Percentiles rank a stretch among this genome's conserved stretches.
These are phyloP conservation scores for Dioctria rufipes DNA, from an alignment of 2,888 invertebrate genomes.

Conservation along the genomic window DNA sequence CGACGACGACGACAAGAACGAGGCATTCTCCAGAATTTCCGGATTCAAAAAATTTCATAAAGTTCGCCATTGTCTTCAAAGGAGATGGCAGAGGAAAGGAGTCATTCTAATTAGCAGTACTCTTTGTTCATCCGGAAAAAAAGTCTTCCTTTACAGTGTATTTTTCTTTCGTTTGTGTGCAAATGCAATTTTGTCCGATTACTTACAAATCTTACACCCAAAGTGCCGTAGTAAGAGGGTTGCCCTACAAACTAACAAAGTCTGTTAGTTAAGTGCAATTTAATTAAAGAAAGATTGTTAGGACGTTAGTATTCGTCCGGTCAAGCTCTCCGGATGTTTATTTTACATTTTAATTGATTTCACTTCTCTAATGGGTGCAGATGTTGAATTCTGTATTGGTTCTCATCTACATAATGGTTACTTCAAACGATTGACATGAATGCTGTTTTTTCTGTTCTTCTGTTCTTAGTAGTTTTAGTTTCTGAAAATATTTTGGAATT, in stretches of 20 bases:
- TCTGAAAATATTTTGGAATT: too few species aligned
- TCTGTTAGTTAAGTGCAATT: background rate
- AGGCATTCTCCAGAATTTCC: too few species aligned
- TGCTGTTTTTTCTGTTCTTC: too few species aligned
- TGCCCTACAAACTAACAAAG: background rate
- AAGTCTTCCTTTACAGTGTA: background rate
- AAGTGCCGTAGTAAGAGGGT: background rate
- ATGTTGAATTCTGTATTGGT: too few species aligned
- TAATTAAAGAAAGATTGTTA: background rate
- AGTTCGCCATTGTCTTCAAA: background rate
- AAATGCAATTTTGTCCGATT: conserved; percentile 17
- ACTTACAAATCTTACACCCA: conserved; percentile 1
- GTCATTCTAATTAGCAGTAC: conserved; percentile 21
- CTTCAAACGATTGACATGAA: too few species aligned
- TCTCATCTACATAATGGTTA: too few species aligned
- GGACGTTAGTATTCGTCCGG: too few species aligned
- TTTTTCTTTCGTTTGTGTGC: background rate
- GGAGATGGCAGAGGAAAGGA: background rate
- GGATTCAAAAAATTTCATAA: background rate
- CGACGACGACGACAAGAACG: too few species aligned
- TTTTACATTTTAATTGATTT: too few species aligned
- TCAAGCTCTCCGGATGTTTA: background rate
- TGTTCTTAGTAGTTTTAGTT: too few species aligned
- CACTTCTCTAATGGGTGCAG: too few species aligned
- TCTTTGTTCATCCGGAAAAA: conserved; percentile 1